Evolutionary conservation across 2,113 vertebrate genomes (phyloP).

Genomic region (Lepidothrix coronata): DNA sequence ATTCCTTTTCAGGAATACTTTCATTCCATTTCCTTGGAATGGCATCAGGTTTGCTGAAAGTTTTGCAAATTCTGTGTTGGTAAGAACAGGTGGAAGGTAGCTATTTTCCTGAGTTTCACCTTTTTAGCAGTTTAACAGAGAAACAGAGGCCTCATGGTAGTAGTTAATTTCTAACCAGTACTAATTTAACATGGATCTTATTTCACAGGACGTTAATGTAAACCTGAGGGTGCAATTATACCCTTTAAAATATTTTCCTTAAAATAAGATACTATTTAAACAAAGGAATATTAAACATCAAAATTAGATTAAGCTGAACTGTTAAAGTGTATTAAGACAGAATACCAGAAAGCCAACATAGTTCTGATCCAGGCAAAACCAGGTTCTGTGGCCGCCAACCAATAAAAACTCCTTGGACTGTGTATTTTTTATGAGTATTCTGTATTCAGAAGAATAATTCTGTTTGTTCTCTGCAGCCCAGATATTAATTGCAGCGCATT

Average conservation of each 20-base stretch:
- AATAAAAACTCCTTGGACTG: constrained; percentile 13
- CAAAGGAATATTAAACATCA: constrained; percentile 1
- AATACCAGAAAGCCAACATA: neutral
- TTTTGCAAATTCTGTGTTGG: neutral
- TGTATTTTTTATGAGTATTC: neutral
- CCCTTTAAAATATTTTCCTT: constrained; percentile 46
- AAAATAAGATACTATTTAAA: constrained; percentile 43
- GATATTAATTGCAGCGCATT: neutral
- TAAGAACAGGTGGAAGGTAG: neutral
- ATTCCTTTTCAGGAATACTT: neutral
- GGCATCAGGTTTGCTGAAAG: neutral
- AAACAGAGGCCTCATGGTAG: neutral
- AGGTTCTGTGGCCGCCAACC: neutral
- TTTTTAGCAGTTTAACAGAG: neutral
- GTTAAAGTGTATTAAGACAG: neutral
- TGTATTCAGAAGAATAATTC: constrained; percentile 3
- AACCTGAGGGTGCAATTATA: constrained; percentile 18
- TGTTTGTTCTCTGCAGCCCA: neutral
- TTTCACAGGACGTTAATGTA: constrained; percentile 38
- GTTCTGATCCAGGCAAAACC: neutral
- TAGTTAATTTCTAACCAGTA: constrained; percentile 26
- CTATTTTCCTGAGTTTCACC: neutral
- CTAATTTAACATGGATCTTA: constrained; percentile 42
- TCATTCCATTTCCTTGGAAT: neutral
- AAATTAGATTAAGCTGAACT: constrained; percentile 32